Evolutionary conservation across 2,797 vertebrate genomes (phyloP).

Genomic region (Myotis vivesi): DNA sequence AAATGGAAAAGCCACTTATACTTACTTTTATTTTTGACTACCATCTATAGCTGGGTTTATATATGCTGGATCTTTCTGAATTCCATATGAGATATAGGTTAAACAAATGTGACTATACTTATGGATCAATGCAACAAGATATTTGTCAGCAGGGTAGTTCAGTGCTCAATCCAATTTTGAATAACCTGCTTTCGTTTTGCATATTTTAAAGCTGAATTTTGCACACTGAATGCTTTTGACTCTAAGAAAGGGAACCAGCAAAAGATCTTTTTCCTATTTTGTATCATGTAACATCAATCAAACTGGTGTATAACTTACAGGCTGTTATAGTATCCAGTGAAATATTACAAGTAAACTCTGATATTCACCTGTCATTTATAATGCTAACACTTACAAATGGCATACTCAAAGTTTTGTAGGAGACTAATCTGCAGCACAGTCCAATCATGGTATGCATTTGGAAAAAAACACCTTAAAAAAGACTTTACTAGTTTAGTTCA

Average conservation of each 20-base stretch:
- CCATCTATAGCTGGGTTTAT: not conserved
- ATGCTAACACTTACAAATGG: conserved; percentile 27
- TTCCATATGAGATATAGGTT: not conserved
- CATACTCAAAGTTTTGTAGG: not conserved
- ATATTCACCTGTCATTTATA: conserved; percentile 37
- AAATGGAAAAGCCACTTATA: not conserved
- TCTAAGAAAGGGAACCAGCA: not conserved
- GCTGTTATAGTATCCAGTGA: not conserved
- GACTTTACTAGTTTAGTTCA: not conserved
- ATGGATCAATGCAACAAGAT: not conserved
- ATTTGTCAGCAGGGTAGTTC: not conserved
- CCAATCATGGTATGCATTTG: not conserved
- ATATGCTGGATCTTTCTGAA: not conserved
- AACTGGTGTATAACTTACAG: not conserved
- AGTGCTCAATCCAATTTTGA: not conserved
- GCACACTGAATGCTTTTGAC: not conserved
- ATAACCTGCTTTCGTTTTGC: not conserved
- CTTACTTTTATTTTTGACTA: not conserved
- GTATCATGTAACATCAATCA: not conserved
- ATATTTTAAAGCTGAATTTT: conserved; percentile 16
- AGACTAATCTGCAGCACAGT: not conserved
- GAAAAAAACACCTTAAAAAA: conserved; percentile 16
- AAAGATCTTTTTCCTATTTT: conserved; percentile 16
- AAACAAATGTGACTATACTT: not conserved
- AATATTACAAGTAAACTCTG: conserved; percentile 13